Evolutionary conservation across 2,888 invertebrate species (phyloP), one percentile per base, ranked within the genome.

Genomic region (Caenorhabditis sp.): DNA sequence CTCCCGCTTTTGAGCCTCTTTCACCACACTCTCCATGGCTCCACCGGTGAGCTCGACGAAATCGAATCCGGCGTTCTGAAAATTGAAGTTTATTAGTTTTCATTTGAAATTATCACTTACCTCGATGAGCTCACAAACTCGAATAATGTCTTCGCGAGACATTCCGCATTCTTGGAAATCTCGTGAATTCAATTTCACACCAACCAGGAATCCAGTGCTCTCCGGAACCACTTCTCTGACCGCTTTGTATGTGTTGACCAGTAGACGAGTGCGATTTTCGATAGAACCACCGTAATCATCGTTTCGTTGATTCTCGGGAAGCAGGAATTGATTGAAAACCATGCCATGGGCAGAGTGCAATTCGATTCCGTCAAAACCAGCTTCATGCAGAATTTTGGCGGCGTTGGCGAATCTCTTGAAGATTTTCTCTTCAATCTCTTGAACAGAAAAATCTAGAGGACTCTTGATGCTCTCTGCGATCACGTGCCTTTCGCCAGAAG

Each of bases 21-120:
- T 82, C 5, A 81, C 81, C 2, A 70, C 63, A 14, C 85, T 87
- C 56, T 90, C 89, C 68, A 84, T 85, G 1, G 88, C 85, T 26
- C 90, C 90, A n/a, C 90, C 90, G 12, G 90, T 89, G 38, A 90
- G 51, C 58, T 90, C 90, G 12, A 90, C 87, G 56, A 90, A 90
- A 76, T 89, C 89, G 51, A 87, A 87, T 16, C 89, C 90, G 16
- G 64, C 41, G 51, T 86, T 68, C 89, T 89, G 58, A 51, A 75
- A 74, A n/a, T 0, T n/a, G 14, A 19, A 2, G 35, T 5, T 10
- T 2, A 56, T 6, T 35, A 70, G 31, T 35, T 31, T 24, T 59
- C 22, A 6, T 2, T 24, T 63, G n/a, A 2, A 31, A 59, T 38
- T 12, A 16, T 26, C 14, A 69, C 59, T 49, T 7, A 69, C 70